These are phyloP conservation scores for Allobates femoralis DNA, from an alignment of 2,797 vertebrate genomes.

Conservation along the genomic window DNA sequence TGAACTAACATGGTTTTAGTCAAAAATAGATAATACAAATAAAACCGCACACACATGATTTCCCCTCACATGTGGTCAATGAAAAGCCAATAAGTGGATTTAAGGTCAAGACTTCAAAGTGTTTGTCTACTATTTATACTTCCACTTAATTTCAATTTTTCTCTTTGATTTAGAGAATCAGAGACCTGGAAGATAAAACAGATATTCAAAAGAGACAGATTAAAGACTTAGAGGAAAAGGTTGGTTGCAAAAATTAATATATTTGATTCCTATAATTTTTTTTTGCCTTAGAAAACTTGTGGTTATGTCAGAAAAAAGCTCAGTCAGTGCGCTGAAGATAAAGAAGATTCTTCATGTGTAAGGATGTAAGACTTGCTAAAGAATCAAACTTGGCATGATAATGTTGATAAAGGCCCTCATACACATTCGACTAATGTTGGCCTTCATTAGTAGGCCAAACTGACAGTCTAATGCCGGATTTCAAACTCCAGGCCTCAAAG, in stretches of 20 bases:
- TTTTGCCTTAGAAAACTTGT: neutral
- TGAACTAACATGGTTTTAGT: neutral
- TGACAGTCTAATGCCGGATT: too few species aligned
- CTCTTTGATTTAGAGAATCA: conserved; percentile 86
- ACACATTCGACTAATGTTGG: too few species aligned
- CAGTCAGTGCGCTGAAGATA: neutral
- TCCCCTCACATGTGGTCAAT: neutral
- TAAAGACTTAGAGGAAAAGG: conserved; percentile 99
- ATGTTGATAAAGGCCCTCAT: neutral
- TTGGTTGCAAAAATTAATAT: conserved; percentile 69
- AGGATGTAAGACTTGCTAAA: neutral
- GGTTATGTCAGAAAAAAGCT: neutral
- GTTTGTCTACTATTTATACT: neutral
- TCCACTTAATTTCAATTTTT: conserved; percentile 27
- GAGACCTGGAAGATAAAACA: conserved; percentile 98
- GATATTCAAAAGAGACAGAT: conserved; percentile 99
- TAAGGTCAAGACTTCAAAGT: conserved; percentile 8
- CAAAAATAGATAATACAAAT: neutral
- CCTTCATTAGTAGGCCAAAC: too few species aligned
- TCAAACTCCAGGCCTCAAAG: too few species aligned
- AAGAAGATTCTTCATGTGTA: neutral
- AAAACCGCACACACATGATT: neutral
- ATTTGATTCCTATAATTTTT: conserved; percentile 45
- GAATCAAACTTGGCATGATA: neutral
- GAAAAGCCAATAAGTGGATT: neutral